Evolutionary conservation across 1,140 invertebrate species (phyloP), one percentile per base, ranked within the genome.

Genomic region (Hylyphantes graminicola): DNA sequence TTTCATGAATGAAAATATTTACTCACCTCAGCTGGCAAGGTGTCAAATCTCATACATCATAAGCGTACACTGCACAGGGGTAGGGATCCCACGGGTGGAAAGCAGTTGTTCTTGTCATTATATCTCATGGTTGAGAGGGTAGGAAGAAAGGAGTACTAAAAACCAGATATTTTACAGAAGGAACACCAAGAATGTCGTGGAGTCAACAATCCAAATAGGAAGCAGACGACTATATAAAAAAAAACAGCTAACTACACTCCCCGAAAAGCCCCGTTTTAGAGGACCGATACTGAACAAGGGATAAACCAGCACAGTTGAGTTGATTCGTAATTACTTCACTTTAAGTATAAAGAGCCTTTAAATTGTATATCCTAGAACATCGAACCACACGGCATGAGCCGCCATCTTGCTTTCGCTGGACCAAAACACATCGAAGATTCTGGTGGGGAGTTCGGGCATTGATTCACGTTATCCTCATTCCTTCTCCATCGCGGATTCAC

Each of bases 1-100:
- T 59, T 13, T 59, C 57, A 13, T 59, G 12, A 13, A 59, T 59
- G 12, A 59, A 59, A 59, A 13, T 53, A 51, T 70, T 70, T 70
- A 78, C 76, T 78, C 11, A 78, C 76, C 76, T 78, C 48, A 78
- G 76, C 15, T 67, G 76, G 61, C 61, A 78, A 55, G 54, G n/a
- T 67, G 76, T 78, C 76, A 78, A 67, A 67, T 78, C 61, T 78
- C 76, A 78, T 17, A 54, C 76, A 78, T 78, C 76, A 78, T 67
- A 63, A 78, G 50, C 48, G 17, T 35, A 48, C 12, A 57, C 72
- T 57, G 15, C 72, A 12, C 72, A 55, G 35, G 35, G 54, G 35
- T 51, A 17, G 17, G 48, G 72, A 74, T 21, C 72, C 72, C 54
- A 57, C 53, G 54, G 19, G 48, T 13, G 11, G 21, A 48, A 76